A percentile compares a stretch with the other conserved stretches of the same genome.
Conservation (phyloP, 2,113 vertebrate species). For the Empidonax alnorum region DNA sequence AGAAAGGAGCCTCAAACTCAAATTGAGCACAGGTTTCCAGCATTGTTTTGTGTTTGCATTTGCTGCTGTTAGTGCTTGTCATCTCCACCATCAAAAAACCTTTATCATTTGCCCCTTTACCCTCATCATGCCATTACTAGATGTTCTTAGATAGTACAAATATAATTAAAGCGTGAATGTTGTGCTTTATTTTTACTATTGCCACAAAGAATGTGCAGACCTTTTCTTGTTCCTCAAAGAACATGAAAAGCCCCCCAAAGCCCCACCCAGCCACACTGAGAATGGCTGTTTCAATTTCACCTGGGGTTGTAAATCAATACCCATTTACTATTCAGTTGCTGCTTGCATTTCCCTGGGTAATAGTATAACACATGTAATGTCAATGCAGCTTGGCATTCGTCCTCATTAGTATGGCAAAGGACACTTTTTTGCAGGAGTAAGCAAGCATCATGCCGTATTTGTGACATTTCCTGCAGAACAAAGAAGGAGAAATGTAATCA, state of each 20-base stretch:
- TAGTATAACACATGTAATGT: slow-evolving; percentile 65
- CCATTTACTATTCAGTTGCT: slow-evolving; percentile 70
- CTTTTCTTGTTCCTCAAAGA: neutral
- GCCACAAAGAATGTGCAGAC: slow-evolving; percentile 11
- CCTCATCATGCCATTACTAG: neutral
- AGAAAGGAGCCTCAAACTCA: neutral
- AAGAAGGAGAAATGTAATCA: neutral
- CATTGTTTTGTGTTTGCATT: neutral
- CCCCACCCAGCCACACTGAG: neutral
- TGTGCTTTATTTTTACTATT: neutral
- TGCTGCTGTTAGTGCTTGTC: neutral
- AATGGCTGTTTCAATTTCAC: slow-evolving; percentile 69
- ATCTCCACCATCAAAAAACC: neutral
- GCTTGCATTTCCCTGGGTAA: slow-evolving; percentile 70
- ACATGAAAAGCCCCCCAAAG: neutral
- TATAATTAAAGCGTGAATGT: slow-evolving; percentile 8
- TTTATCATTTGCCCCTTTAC: neutral
- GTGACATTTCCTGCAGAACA: slow-evolving; percentile 30
- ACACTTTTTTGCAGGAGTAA: slow-evolving; percentile 65
- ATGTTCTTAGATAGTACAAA: neutral
- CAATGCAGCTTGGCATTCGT: slow-evolving; percentile 72
- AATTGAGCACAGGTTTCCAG: neutral
- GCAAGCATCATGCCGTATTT: slow-evolving; percentile 41
- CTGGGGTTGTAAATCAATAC: slow-evolving; percentile 75
- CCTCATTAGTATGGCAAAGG: slow-evolving; percentile 74